phyloP scores from a whole-genome alignment of 2,797 vertebrate genomes.

The Typhlichthys eigenmanni region DNA sequence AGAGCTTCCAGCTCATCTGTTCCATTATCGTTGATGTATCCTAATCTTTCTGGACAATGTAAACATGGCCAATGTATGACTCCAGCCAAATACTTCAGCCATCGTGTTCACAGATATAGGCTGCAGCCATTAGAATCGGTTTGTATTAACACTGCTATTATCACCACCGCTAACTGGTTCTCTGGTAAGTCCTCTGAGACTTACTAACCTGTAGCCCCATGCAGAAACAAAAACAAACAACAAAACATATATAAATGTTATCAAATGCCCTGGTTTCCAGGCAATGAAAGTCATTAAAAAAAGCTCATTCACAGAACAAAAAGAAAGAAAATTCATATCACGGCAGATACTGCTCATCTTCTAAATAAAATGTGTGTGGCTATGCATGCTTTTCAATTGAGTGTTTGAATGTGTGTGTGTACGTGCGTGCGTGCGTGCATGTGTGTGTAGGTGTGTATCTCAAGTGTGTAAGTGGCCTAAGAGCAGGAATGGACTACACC shows the following conservation, averaged over 20 bases:
- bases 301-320: conserved; percentile 99
- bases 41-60: too few relatives aligned
- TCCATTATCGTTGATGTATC: conserved; percentile 5
- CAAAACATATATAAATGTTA: conserved; percentile 59
- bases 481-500: conserved; percentile 85
- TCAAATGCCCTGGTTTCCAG: conserved; percentile 96
- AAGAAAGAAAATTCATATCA: conserved; percentile 97
- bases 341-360: conserved; percentile 99
- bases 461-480: conserved; percentile 47
- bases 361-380: conserved; percentile 84
- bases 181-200: conserved; percentile 57
- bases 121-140: conserved; percentile 16
- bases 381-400: conserved; percentile 79
- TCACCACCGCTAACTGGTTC: conserved; percentile 64
- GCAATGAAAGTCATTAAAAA: conserved; percentile 96
- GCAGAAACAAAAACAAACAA: conserved; percentile 38
- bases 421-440: conserved; percentile 36
- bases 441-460: conserved; percentile 20
- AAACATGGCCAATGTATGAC: background rate
- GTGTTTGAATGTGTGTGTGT: conserved; percentile 52
- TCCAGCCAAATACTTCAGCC: background rate
- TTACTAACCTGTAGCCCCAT: conserved; percentile 60
- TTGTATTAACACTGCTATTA: conserved; percentile 24
- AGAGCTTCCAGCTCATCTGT: conserved; percentile 16
- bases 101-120: background rate